Evolutionary conservation across 2,888 invertebrate genomes (phyloP), one percentile per base, ranked within the genome.

Genomic region (Iselma pallidipennis): DNA sequence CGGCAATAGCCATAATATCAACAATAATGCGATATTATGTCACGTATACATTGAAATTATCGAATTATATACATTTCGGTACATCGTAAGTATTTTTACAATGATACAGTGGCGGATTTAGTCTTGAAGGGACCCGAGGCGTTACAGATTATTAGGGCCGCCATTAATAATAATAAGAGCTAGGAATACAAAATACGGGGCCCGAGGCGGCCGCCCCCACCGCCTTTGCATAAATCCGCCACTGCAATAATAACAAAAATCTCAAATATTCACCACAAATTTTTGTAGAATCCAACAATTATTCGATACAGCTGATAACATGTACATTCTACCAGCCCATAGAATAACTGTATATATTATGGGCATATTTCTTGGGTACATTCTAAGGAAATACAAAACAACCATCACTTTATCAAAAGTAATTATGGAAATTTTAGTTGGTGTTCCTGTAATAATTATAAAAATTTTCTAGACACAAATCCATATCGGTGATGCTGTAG

Each of bases 21-120:
- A 89, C 89, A 0, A 76, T 83, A 3, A 84, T 87, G 16, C 82
- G 89, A 63, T 89, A 85, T 76, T 85, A 86, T 70, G 85, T 87
- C 0, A 88, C 89, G 0, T 85, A 87, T 62, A 80, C 82, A 0
- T 84, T 84, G 74, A 82, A 84, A 65, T 77, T 90, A 37, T 87
- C 87, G 37, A 88, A 89, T 78, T 90, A 87, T 68, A 85, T 89
- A 14, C 88, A 87, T 78, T 90, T 86, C 78, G 89, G 89, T 57
- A 86, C 87, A 57, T 87, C 88, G 89, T 90, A 81, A 86, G 87
- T 84, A 67, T 57, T 52, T 45, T 29, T 3, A 31, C n/a, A 42
- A 42, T 42, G 14, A 42, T 42, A n/a, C n/a, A n/a, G n/a, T n/a
- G n/a, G n/a, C n/a, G n/a, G n/a, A n/a, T n/a, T n/a, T n/a, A n/a